Base-by-base conservation (phyloP, 2,888 invertebrate genomes). In the Melieria omissa region DNA sequence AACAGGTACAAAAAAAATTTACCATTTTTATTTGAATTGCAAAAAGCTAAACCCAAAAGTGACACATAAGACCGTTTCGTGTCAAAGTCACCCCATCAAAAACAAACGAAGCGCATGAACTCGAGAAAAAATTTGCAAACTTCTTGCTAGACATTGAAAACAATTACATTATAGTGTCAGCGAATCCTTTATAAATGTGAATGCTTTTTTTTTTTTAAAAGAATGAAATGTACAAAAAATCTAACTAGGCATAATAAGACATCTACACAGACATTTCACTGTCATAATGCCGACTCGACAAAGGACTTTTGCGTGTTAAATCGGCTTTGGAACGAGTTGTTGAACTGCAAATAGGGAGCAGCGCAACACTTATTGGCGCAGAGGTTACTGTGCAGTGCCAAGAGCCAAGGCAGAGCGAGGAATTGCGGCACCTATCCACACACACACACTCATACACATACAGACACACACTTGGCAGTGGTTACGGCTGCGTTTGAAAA, bases 401-500 rank as follows among this genome's bases (percentile, higher is more conserved):
- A 29, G 29, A 29, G 29, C 29, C 29, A 29, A 29, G 29, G 29
- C 29, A 29, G 29, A 29, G 29, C 29, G 3, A 29, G 29, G 29
- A 29, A 29, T 29, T 29, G 29, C 29, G 29, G 29, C 29, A 29
- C 29, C 29, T 29, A 29, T 3, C 3, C 29, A 29, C 2, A 29
- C 29, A 16, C 7, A 16, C 14, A 44, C 45, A 12, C 47, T 7
- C 46, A 10, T 16, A 55, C 12, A 14, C n/a, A 60, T 46, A 41
- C 52, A 42, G 29, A 62, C 62, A 62, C 46, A 55, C 71, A 72
- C 72, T 76, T 73, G 72, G 76, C 73, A 76, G 76, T 29, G 1
- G 16, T 77, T 76, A 73, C 75, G 73, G 67, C 72, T 76, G 77
- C 75, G 77, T 76, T 70, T 69, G 69, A 77, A 76, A 75, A 75